Evolutionary conservation across 1,140 invertebrate genomes (phyloP).

Genomic region (Sinella curviseta): DNA sequence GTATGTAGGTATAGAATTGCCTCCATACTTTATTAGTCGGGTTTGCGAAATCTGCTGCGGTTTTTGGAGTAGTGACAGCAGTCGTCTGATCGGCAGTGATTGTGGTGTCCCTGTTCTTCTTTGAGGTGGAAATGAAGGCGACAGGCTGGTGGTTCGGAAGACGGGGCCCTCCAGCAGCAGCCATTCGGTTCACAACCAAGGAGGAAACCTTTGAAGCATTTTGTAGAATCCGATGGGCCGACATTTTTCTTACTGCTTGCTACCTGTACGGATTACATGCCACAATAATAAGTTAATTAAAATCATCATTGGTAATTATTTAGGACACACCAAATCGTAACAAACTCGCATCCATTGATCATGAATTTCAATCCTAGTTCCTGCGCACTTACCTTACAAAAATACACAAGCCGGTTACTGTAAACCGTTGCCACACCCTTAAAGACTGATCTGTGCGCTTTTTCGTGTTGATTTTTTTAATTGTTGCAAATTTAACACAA

Average conservation of each 20-base stretch:
- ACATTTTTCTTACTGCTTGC: not conserved
- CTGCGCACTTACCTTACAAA: no score
- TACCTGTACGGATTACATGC: not conserved
- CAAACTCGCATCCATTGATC: no score
- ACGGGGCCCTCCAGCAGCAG: not conserved
- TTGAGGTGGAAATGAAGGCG: slow-evolving; percentile 54
- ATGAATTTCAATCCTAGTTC: no score
- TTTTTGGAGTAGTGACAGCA: slow-evolving; percentile 47
- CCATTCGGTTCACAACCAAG: not conserved
- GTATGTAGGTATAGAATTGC: slow-evolving; percentile 26
- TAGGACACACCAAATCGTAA: no score
- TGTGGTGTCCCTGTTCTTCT: slow-evolving; percentile 54
- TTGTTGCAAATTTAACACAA: no score
- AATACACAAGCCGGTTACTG: no score
- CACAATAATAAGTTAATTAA: not conserved
- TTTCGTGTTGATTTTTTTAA: no score
- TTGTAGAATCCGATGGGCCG: not conserved
- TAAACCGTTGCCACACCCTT: no score
- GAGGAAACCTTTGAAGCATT: not conserved
- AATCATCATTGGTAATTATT: no score
- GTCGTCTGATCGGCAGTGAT: slow-evolving; percentile 44
- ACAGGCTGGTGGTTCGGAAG: slow-evolving; percentile 3
- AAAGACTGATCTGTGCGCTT: no score
- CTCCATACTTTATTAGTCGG: slow-evolving; percentile 28
- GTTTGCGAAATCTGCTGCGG: slow-evolving; percentile 4